These are phyloP conservation scores for Orius insidiosus DNA, from an alignment of 1,140 invertebrate species.

Conservation along the genomic window DNA sequence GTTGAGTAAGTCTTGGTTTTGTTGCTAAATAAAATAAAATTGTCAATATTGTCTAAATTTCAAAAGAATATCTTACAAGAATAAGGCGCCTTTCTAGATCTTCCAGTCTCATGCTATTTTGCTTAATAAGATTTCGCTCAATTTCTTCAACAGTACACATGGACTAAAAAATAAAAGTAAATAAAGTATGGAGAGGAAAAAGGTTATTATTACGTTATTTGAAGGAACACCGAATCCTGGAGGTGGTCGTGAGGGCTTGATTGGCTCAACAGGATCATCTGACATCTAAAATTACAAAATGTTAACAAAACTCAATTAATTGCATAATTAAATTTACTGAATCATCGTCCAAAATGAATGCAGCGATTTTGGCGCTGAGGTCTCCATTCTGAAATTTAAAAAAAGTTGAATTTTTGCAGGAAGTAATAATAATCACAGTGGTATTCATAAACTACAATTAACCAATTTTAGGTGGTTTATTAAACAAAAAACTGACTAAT, in stretches of 20 bases:
- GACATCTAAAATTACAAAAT: background rate
- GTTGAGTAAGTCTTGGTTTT: background rate
- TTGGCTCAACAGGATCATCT: too few relatives aligned
- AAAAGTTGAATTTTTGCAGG: background rate
- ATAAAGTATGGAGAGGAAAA: background rate
- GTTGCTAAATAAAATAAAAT: background rate
- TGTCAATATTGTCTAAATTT: background rate
- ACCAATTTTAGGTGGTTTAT: too few relatives aligned
- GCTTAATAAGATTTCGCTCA: slow-evolving; percentile 24
- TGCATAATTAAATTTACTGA: slow-evolving; percentile 5
- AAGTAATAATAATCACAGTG: too few relatives aligned
- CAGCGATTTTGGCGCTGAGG: slow-evolving; percentile 11
- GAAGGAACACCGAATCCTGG: slow-evolving; percentile 1
- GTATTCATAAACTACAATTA: too few relatives aligned
- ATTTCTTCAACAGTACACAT: slow-evolving; percentile 37
- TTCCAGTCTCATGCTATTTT: slow-evolving; percentile 10
- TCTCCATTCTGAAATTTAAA: slow-evolving; percentile 12
- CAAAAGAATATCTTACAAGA: slow-evolving; percentile 4
- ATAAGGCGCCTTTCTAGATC: slow-evolving; percentile 16
- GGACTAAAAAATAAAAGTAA: slow-evolving; percentile 23
- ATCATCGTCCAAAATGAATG: slow-evolving; percentile 15
- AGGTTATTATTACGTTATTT: slow-evolving; percentile 1
- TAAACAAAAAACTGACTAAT: too few relatives aligned
- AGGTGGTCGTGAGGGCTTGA: background rate
- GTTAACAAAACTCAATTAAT: background rate